Conservation (phyloP, 2,113 vertebrate species). For the Ascaphus truei region DNA sequence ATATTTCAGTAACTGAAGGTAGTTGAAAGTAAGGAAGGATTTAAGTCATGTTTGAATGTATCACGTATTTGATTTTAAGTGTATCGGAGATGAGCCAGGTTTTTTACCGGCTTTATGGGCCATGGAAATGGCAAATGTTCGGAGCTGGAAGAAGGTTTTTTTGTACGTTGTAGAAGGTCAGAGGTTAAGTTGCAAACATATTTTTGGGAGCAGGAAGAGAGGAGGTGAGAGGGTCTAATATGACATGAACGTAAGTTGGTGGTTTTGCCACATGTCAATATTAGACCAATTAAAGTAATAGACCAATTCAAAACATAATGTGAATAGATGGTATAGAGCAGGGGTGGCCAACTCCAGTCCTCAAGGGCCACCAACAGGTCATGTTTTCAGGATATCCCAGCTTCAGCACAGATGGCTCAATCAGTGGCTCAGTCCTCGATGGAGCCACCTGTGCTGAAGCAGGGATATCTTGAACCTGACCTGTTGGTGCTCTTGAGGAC, state of each 20-base stretch:
- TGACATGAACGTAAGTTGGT: background rate
- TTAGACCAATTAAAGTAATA: background rate
- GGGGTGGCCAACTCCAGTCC: background rate
- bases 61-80: background rate
- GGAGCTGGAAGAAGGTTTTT: background rate
- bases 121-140: constrained; percentile 2
- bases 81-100: background rate
- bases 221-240: background rate
- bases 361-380: no score
- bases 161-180: constrained; percentile 31
- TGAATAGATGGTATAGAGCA: background rate
- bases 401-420: no score
- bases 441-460: no score
- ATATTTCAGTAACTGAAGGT: background rate
- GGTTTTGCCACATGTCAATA: background rate
- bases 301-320: background rate
- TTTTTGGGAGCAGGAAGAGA: background rate
- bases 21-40: constrained; percentile 14
- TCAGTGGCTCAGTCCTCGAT: no score
- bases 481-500: no score
- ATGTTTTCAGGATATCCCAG: no score
- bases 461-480: no score
- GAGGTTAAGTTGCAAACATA: background rate
- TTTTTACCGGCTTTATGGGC: constrained; percentile 3
- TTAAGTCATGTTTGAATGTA: background rate